Conservation (phyloP, 2,888 invertebrate species). For the Limnephilus lunatus region DNA sequence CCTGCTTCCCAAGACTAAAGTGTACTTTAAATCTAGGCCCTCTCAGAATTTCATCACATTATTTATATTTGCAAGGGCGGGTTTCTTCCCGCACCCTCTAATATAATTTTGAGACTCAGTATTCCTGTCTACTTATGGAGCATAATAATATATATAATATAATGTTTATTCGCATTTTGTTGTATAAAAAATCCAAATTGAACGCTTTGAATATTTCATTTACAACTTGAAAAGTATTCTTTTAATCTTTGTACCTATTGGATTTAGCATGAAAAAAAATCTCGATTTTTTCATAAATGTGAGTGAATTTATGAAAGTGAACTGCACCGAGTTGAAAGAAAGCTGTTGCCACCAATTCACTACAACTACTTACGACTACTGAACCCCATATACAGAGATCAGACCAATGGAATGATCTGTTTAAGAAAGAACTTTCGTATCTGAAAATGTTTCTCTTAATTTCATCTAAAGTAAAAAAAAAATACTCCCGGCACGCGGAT, state of each 20-base stretch:
- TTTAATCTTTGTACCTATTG: background rate
- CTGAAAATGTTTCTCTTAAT: no score
- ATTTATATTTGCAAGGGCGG: background rate
- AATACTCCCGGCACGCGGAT: no score
- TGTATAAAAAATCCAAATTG: background rate
- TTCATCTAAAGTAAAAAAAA: no score
- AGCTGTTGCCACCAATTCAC: no score
- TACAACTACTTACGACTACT: no score
- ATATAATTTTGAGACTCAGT: background rate
- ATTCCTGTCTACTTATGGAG: background rate
- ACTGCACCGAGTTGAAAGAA: no score
- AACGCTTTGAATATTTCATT: background rate
- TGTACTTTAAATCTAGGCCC: background rate
- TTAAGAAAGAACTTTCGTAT: no score
- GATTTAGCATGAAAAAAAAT: no score
- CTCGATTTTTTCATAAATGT: no score
- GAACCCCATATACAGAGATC: no score
- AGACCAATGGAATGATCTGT: no score
- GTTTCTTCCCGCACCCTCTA: background rate
- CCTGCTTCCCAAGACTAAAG: background rate
- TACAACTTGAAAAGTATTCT: background rate
- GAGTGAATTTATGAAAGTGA: no score
- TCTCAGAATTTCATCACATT: background rate
- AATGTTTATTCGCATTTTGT: background rate
- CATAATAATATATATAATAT: background rate